phyloP scores from a whole-genome alignment of 2,888 invertebrate genomes.

The Drosophila cyrtoloma region DNA sequence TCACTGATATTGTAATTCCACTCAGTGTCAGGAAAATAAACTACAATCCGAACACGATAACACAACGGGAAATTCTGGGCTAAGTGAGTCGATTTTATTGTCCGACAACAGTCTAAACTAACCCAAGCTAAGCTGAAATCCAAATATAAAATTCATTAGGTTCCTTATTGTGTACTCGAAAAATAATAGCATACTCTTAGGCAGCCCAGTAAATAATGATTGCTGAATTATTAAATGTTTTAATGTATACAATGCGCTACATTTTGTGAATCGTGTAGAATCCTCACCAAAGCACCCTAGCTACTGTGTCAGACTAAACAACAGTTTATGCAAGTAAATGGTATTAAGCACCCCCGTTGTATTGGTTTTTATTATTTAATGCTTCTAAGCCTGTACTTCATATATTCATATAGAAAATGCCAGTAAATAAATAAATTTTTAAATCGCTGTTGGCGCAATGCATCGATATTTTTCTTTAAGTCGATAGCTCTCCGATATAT shows the following conservation, averaged over 20 bases:
- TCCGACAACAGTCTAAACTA: neutral
- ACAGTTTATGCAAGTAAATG: neutral
- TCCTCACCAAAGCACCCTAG: too few species aligned
- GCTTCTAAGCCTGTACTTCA: neutral
- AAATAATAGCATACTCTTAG: neutral
- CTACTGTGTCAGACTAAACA: too few species aligned
- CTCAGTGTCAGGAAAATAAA: neutral
- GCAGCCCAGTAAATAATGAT: neutral
- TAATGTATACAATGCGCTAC: neutral
- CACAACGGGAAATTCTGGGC: neutral
- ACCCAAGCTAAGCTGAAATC: too few species aligned
- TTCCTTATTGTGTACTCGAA: neutral
- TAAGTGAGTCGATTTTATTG: neutral
- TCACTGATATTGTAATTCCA: neutral
- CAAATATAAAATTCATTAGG: neutral
- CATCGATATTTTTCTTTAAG: neutral
- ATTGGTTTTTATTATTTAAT: neutral
- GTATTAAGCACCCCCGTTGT: neutral
- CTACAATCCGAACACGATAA: neutral
- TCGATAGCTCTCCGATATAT: neutral
- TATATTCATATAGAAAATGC: neutral
- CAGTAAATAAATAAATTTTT: neutral
- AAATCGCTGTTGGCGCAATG: neutral
- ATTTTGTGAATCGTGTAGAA: neutral
- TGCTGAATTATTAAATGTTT: neutral